Evolutionary conservation across 1,140 invertebrate genomes (phyloP).

Genomic region (Mesaphorura yosii): DNA sequence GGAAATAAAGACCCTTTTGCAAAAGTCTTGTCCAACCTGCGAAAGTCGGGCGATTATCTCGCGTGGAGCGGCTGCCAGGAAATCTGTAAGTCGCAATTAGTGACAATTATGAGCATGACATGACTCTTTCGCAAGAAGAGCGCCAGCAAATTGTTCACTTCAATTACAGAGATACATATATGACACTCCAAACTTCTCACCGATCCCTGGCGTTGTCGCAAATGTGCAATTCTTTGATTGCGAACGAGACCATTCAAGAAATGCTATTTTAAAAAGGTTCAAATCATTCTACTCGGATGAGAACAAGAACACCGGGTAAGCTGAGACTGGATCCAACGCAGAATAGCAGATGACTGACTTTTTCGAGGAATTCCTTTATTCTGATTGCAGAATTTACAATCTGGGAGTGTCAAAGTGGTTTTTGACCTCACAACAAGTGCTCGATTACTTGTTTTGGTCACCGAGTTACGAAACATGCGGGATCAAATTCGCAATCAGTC

Average conservation of each 20-base stretch:
- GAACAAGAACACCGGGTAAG: constrained; percentile 23
- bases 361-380: not conserved
- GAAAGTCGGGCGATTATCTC: constrained; percentile 6
- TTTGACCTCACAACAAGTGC: constrained; percentile 9
- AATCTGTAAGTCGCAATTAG: too few relatives aligned
- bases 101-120: too few relatives aligned
- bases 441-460: constrained; percentile 10
- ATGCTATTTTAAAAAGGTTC: constrained; percentile 7
- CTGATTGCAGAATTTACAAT: constrained; percentile 3
- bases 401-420: not conserved
- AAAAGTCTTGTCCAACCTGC: constrained; percentile 22
- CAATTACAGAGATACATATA: too few relatives aligned
- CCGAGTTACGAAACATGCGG: constrained; percentile 24
- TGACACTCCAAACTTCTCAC: too few relatives aligned
- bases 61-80: constrained; percentile 10
- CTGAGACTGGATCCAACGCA: too few relatives aligned
- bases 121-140: too few relatives aligned
- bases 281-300: constrained; percentile 5
- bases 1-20: not conserved
- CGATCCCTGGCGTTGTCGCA: constrained; percentile 6
- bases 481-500: not conserved
- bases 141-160: too few relatives aligned
- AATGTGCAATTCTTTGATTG: constrained; percentile 23
- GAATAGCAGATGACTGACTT: not conserved
- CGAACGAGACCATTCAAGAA: constrained; percentile 23